Evolutionary conservation across 2,888 invertebrate genomes (phyloP).

Genomic region (Mythimna lalbum): DNA sequence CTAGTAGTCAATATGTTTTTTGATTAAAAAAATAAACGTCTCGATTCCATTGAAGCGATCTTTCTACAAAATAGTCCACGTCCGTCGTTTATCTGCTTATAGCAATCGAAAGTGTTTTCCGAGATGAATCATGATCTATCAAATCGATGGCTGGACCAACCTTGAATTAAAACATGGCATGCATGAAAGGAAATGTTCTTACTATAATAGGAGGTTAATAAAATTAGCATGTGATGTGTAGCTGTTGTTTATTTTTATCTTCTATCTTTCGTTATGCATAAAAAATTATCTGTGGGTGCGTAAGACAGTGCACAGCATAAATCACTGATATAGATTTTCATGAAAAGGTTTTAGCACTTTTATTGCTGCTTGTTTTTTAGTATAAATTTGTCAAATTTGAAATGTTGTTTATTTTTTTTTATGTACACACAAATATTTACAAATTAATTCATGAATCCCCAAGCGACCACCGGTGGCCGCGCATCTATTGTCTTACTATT

Average conservation of each 20-base stretch:
- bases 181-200: constrained; percentile 43
- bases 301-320: not conserved
- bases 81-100: constrained; percentile 33
- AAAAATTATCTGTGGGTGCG: too few relatives aligned
- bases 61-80: constrained; percentile 2
- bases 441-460: too few relatives aligned
- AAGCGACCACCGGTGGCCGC: too few relatives aligned
- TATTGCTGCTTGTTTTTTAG: too few relatives aligned
- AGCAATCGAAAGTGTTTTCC: constrained; percentile 66
- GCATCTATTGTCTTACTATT: too few relatives aligned
- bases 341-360: too few relatives aligned
- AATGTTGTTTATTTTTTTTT: too few relatives aligned
- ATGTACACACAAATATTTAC: too few relatives aligned
- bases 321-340: too few relatives aligned
- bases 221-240: constrained; percentile 33
- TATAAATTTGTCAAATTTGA: too few relatives aligned
- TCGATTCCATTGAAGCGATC: not conserved
- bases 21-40: not conserved
- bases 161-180: constrained; percentile 40
- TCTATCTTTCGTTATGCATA: constrained; percentile 4
- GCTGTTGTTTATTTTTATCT: constrained; percentile 2
- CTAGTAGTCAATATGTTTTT: too few relatives aligned
- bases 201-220: constrained; percentile 35
- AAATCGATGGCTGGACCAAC: constrained; percentile 22
- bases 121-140: constrained; percentile 51